phyloP scores from a whole-genome alignment of 2,888 invertebrate species.

The Lithophane semibrunnea region DNA sequence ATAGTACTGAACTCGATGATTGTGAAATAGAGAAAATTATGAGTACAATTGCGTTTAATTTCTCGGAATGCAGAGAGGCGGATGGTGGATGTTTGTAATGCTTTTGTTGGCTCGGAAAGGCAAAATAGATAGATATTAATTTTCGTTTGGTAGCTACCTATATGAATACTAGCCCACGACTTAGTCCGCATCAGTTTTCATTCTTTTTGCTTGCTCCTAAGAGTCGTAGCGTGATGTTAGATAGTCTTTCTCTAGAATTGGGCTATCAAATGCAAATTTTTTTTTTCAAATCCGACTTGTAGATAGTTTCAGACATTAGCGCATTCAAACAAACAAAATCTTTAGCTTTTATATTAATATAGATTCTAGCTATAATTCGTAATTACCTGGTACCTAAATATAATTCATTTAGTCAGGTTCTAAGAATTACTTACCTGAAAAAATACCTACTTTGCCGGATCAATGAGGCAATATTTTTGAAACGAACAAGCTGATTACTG shows the following conservation, averaged over 20 bases:
- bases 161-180: not conserved
- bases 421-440: not conserved
- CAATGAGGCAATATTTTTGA: constrained; percentile 7
- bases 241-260: too few species aligned
- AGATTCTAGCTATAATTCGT: not conserved
- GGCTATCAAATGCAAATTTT: too few species aligned
- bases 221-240: too few species aligned
- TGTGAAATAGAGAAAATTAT: constrained; percentile 15
- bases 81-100: not conserved
- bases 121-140: not conserved
- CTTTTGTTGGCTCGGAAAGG: not conserved
- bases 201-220: too few species aligned
- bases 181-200: too few species aligned
- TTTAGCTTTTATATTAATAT: too few species aligned
- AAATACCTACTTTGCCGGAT: not conserved
- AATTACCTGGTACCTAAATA: not conserved
- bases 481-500: not conserved
- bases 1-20: not conserved
- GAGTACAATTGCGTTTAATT: constrained; percentile 7
- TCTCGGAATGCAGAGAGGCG: not conserved
- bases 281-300: too few species aligned
- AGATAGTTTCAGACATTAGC: too few species aligned
- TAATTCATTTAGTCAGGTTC: not conserved
- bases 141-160: not conserved
- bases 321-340: too few species aligned